phyloP scores from a whole-genome alignment of 2,888 invertebrate species.

The Pemphredon lugubris region DNA sequence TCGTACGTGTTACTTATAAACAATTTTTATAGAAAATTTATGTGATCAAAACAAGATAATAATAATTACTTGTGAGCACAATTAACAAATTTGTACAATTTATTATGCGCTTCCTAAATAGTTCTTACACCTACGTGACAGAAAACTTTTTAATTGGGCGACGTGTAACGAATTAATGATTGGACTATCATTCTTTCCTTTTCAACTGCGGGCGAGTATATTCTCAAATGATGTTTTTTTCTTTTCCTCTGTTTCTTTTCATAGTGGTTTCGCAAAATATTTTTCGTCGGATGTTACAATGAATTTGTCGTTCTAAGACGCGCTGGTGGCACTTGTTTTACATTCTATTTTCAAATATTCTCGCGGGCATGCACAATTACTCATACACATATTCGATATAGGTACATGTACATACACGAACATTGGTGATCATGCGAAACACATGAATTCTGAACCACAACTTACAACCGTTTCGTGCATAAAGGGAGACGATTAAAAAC shows the following conservation, averaged over 20 bases:
- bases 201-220: slow-evolving; percentile 15
- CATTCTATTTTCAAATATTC: slow-evolving; percentile 52
- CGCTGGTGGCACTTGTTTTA: slow-evolving; percentile 63
- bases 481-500: slow-evolving; percentile 3
- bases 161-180: slow-evolving; percentile 40
- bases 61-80: slow-evolving; percentile 75
- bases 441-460: slow-evolving; percentile 60
- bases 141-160: slow-evolving; percentile 54
- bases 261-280: slow-evolving; percentile 33
- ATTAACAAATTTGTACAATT: slow-evolving; percentile 80
- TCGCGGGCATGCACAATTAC: slow-evolving; percentile 51
- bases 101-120: slow-evolving; percentile 78
- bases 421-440: slow-evolving; percentile 40
- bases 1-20: slow-evolving; percentile 75
- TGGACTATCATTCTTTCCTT: slow-evolving; percentile 29
- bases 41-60: slow-evolving; percentile 78
- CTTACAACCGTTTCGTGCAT: slow-evolving; percentile 28
- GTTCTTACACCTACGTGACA: slow-evolving; percentile 67
- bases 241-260: slow-evolving; percentile 16
- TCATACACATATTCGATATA: slow-evolving; percentile 45
- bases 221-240: slow-evolving; percentile 17
- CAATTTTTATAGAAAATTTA: slow-evolving; percentile 80
- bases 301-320: slow-evolving; percentile 60
- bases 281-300: slow-evolving; percentile 33
- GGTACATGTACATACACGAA: slow-evolving; percentile 56